These are phyloP conservation scores for Carassius gibelio DNA, from an alignment of 2,113 vertebrate genomes.

Conservation along the genomic window DNA sequence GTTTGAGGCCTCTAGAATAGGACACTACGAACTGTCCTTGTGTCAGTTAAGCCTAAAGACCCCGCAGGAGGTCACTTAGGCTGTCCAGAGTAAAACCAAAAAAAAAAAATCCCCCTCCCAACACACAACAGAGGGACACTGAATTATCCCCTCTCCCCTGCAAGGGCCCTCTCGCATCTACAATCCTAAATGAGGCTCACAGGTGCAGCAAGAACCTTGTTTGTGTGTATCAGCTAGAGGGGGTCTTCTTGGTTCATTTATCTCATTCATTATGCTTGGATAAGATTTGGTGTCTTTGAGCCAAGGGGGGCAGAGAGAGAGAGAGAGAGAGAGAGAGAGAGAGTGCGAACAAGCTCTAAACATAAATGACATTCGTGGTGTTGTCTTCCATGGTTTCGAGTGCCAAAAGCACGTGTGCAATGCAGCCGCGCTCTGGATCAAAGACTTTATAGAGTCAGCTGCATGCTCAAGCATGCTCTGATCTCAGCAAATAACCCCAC, in stretches of 20 bases:
- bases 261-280: constrained; percentile 71
- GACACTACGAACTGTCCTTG: constrained; percentile 67
- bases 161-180: constrained; percentile 46
- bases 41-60: constrained; percentile 70
- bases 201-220: constrained; percentile 71
- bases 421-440: not conserved
- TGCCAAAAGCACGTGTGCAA: constrained; percentile 17
- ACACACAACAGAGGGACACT: constrained; percentile 26
- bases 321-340: constrained; percentile 27
- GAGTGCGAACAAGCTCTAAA: constrained; percentile 20
- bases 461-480: constrained; percentile 32
- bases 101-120: not conserved
- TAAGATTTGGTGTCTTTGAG: constrained; percentile 72
- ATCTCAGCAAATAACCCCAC: constrained; percentile 13
- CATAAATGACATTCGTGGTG: not conserved
- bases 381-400: not conserved
- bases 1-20: constrained; percentile 46
- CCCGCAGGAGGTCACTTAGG: constrained; percentile 65
- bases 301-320: constrained; percentile 39
- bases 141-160: constrained; percentile 41
- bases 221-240: constrained; percentile 54
- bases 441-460: constrained; percentile 18
- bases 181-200: constrained; percentile 57
- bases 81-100: constrained; percentile 49
- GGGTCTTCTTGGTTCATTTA: constrained; percentile 71